Evolutionary conservation across 1,140 invertebrate species (phyloP), one percentile per base, ranked within the genome.

Genomic region (Formica selysi): DNA sequence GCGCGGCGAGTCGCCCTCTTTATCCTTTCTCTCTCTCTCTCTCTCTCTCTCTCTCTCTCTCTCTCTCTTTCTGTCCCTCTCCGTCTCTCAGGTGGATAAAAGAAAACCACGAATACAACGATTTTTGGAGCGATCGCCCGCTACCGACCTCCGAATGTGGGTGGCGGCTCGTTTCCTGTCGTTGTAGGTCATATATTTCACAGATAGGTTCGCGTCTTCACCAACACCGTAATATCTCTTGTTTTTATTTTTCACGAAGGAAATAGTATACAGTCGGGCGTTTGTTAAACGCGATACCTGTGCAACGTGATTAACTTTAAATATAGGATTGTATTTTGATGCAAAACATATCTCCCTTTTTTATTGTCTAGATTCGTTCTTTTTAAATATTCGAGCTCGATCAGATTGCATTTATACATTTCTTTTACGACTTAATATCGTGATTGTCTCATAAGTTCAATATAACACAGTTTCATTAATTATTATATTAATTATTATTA

Each of bases 101-200:
- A 76, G 32, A 71, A 44, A 64, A n/a, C 32, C 41, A 68, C 16
- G 54, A 81, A 26, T 76, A 41, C 32, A 61, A 48, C 51, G 80
- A 89, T 85, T 88, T 80, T 85, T 29, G 16, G 44, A 76, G 62
- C 78, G 67, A 48, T 48, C 44, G 61, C 76, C 70, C 26, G 71
- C 88, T 89, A 89, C 84, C 78, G 87, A 54, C 41, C 48, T 51
- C 48, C 61, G 71, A 83, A 88, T 41, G 83, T 88, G 86, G 76
- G 88, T 89, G 88, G 88, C 83, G 65, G 68, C 38, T 76, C 71
- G 41, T 74, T 67, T 19, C 61, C 29, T 29, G 13, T n/a, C n/a
- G 68, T 61, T 48, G 79, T 74, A 36, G 65, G 29, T 74, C 79
- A 61, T 73, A 48, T 61, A 83, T 81, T 71, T 70, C n/a, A 59